Percentiles rank a stretch among this genome's conserved stretches.
Conservation (phyloP, 2,888 invertebrate genomes). For the Sympetrum striolatum region DNA sequence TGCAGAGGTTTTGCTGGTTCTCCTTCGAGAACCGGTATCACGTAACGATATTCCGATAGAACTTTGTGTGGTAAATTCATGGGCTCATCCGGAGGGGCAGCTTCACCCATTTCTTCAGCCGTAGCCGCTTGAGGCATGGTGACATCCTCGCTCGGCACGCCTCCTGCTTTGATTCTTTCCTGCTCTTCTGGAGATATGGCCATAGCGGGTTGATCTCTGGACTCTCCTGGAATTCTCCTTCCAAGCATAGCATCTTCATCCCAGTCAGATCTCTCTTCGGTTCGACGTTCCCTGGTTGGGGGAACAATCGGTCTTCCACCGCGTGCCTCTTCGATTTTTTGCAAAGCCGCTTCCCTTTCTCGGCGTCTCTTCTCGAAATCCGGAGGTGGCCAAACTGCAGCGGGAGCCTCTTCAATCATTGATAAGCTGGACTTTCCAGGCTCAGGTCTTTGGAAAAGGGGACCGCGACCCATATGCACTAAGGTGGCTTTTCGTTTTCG, state of each 20-base stretch:
- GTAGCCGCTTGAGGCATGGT: constrained; percentile 75
- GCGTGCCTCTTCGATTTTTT: constrained; percentile 17
- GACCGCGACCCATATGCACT: not conserved
- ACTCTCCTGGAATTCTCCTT: not conserved
- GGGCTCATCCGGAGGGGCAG: constrained; percentile 53
- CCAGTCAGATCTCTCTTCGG: not conserved
- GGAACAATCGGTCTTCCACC: not conserved
- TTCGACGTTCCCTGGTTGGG: not conserved
- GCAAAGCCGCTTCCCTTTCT: constrained; percentile 3
- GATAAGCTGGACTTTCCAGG: not conserved
- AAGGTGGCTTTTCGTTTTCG: not conserved
- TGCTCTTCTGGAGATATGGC: not conserved
- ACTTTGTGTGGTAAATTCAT: constrained; percentile 73
- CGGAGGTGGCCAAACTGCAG: constrained; percentile 26
- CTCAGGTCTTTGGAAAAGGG: not conserved
- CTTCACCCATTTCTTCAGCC: constrained; percentile 67
- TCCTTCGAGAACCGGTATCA: constrained; percentile 75
- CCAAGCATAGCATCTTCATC: constrained; percentile 7
- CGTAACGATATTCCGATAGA: constrained; percentile 74
- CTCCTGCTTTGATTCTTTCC: constrained; percentile 1
- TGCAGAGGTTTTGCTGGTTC: constrained; percentile 67
- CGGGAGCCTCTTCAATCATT: not conserved
- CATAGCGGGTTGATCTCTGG: not conserved
- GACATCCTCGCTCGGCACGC: constrained; percentile 48
- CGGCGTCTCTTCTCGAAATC: constrained; percentile 4